Percentiles rank a stretch among this genome's conserved stretches.
phyloP scores from a whole-genome alignment of 1,140 invertebrate genomes.

The Triops longicaudatus region DNA sequence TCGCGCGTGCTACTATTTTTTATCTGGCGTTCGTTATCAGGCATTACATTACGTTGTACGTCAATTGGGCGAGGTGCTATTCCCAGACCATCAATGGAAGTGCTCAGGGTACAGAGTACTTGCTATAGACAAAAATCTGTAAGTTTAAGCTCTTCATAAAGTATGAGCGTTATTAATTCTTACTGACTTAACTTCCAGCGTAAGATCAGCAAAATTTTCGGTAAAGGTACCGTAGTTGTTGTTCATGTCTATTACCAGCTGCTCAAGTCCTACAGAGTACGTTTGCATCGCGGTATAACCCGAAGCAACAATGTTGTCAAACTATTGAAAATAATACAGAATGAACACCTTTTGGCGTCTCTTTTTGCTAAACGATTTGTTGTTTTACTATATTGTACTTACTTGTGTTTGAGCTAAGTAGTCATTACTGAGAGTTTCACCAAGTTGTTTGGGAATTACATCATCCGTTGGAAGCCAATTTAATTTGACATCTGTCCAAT shows the following conservation, averaged over 20 bases:
- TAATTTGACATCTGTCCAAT: background rate
- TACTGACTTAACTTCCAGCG: background rate
- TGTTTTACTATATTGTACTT: no score
- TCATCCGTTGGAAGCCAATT: background rate
- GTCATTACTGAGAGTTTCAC: background rate
- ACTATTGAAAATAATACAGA: background rate
- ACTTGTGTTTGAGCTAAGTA: background rate
- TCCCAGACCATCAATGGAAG: background rate
- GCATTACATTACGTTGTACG: background rate
- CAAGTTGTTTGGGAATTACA: background rate
- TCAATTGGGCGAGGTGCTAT: background rate
- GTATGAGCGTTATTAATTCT: background rate
- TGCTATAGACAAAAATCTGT: background rate
- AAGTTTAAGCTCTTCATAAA: background rate
- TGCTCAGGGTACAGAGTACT: background rate
- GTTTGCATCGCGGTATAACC: background rate
- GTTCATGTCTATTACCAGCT: background rate
- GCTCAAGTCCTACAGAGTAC: background rate
- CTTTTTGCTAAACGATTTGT: background rate
- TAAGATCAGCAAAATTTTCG: background rate
- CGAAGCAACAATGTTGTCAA: background rate
- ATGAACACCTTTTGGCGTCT: background rate
- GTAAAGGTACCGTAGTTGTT: background rate
- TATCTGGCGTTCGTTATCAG: background rate
- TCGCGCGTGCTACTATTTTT: background rate